Evolutionary conservation across 2,888 invertebrate species (phyloP).

Genomic region (Antheraea assamensis): DNA sequence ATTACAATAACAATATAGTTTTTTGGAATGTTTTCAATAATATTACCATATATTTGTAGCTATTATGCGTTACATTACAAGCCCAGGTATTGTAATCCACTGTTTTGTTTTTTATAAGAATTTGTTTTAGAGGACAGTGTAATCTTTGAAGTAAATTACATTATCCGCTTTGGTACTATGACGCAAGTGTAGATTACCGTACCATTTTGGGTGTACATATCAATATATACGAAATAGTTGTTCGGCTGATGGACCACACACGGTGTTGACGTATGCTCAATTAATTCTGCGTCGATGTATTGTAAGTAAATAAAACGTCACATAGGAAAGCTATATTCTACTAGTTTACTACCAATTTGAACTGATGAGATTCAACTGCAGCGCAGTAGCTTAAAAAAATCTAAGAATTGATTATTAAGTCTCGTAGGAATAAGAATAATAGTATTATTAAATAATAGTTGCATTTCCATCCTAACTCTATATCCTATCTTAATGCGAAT

Average conservation of each 20-base stretch:
- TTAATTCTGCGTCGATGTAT: not conserved
- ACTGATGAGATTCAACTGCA: too few species aligned
- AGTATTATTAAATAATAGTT: too few species aligned
- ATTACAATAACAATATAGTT: conserved; percentile 9
- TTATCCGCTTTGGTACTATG: conserved; percentile 58
- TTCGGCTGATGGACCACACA: conserved; percentile 23
- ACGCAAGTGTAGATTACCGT: conserved; percentile 44
- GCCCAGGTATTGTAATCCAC: not conserved
- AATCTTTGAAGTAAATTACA: conserved; percentile 22
- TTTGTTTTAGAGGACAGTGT: conserved; percentile 13
- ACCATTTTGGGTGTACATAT: conserved; percentile 19
- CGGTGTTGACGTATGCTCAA: conserved; percentile 15
- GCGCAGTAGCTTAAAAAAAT: too few species aligned
- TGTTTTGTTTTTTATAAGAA: conserved; percentile 12
- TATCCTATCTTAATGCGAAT: too few species aligned
- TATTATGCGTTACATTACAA: conserved; percentile 11
- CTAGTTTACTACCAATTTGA: not conserved
- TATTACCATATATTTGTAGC: conserved; percentile 9
- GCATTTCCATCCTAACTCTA: too few species aligned
- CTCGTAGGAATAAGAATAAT: too few species aligned
- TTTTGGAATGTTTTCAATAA: not conserved
- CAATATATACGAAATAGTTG: conserved; percentile 16
- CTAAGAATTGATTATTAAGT: too few species aligned
- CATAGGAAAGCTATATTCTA: not conserved
- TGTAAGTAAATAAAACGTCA: not conserved